Conservation (phyloP, 2,797 vertebrate species). For the Molossus alvarezi region DNA sequence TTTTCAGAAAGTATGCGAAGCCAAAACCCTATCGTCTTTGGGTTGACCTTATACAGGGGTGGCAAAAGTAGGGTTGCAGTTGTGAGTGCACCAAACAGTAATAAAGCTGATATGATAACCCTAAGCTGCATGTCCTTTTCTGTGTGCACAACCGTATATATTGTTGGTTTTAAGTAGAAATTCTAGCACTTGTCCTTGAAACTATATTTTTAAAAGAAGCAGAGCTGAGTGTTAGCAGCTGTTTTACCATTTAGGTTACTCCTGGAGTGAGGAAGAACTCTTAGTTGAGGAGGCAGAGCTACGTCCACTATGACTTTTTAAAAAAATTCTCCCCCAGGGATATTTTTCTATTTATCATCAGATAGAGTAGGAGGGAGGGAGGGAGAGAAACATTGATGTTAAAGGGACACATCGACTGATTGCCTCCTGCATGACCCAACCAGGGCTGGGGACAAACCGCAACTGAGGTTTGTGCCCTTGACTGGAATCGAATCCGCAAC, state of each 20-base stretch:
- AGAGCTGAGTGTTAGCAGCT: not conserved
- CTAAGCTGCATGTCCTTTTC: not conserved
- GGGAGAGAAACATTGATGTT: too few species aligned
- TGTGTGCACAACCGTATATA: not conserved
- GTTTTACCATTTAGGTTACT: not conserved
- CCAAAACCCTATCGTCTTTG: not conserved
- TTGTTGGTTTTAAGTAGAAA: not conserved
- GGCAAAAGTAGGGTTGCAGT: not conserved
- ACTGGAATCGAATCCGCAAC: too few species aligned
- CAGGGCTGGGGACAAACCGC: too few species aligned
- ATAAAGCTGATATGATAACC: not conserved
- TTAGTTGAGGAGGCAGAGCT: not conserved
- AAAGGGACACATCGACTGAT: too few species aligned
- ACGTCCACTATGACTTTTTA: not conserved
- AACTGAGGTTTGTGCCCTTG: too few species aligned
- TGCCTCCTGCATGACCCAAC: too few species aligned
- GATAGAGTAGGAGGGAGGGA: too few species aligned
- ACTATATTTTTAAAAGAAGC: not conserved
- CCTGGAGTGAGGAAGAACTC: not conserved
- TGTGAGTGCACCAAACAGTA: not conserved
- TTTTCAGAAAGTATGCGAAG: constrained; percentile 11
- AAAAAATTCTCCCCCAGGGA: too few species aligned
- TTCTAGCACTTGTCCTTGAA: not conserved
- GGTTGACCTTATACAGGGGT: not conserved
- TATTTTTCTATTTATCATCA: too few species aligned